phyloP scores from a whole-genome alignment of 2,797 vertebrate species.

The Caiman crocodilus region DNA sequence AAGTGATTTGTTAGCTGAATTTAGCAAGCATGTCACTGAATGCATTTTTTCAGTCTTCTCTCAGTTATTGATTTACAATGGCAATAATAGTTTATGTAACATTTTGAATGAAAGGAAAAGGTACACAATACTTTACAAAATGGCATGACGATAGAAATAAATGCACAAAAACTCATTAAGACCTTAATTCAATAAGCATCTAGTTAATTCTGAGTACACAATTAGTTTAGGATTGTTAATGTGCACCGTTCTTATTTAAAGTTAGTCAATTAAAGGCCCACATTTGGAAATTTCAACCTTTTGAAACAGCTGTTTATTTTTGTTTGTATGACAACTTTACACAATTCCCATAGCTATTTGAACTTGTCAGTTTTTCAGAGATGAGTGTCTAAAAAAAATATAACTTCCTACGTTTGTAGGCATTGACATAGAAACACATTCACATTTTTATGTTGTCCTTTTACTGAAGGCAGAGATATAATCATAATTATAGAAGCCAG shows the following conservation, averaged over 20 bases:
- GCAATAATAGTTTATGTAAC: background rate
- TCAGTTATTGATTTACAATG: background rate
- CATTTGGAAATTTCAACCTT: background rate
- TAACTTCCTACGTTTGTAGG: background rate
- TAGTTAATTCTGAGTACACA: background rate
- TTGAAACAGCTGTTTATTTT: background rate
- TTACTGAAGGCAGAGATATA: conserved; percentile 40
- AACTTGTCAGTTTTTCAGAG: background rate
- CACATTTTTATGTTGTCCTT: background rate
- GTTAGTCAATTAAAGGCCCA: accelerated
- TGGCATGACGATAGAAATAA: background rate
- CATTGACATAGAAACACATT: background rate
- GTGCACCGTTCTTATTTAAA: background rate
- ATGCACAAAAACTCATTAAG: background rate
- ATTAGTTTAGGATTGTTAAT: background rate
- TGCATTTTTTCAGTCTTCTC: background rate
- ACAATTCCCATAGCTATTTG: background rate
- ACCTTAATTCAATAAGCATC: background rate
- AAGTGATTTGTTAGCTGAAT: background rate
- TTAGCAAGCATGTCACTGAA: background rate
- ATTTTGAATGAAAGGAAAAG: background rate
- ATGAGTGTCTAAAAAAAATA: background rate
- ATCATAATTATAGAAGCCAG: conserved; percentile 53
- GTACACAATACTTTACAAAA: background rate
- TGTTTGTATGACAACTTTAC: background rate